Conservation (phyloP, 1,140 invertebrate genomes). For the Diorhabda sublineata region DNA sequence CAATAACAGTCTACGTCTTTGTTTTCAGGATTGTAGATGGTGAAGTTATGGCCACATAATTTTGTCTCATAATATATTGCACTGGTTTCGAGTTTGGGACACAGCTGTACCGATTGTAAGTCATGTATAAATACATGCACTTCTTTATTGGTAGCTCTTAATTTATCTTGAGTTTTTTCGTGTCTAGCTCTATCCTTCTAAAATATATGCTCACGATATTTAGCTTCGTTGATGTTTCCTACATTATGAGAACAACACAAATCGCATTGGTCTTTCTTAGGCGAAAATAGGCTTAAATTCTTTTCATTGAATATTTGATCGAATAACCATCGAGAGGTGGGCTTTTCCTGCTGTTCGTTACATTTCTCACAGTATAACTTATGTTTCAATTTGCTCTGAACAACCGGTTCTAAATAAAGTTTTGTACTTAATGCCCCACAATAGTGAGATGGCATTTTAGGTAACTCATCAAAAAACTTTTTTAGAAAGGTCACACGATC, state of each 20-base stretch:
- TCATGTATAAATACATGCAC: constrained; percentile 39
- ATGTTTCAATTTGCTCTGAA: not conserved
- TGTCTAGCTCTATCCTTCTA: constrained; percentile 33
- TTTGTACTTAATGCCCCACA: not conserved
- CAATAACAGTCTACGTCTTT: constrained; percentile 26
- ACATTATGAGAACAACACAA: constrained; percentile 30
- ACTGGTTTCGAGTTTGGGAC: constrained; percentile 43
- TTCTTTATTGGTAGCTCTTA: constrained; percentile 23
- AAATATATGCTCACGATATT: constrained; percentile 33
- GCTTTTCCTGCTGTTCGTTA: not conserved
- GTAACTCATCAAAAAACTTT: not conserved
- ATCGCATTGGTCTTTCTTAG: constrained; percentile 37
- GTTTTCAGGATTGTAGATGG: constrained; percentile 45
- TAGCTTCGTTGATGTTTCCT: constrained; percentile 38
- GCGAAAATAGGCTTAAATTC: constrained; percentile 29
- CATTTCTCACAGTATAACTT: not conserved
- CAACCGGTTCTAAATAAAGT: not conserved
- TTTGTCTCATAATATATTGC: constrained; percentile 50
- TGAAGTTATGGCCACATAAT: constrained; percentile 48
- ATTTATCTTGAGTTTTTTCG: constrained; percentile 34
- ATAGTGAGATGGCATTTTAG: not conserved
- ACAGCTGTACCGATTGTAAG: constrained; percentile 46
- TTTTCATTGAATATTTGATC: constrained; percentile 14
- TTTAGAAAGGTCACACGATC: not conserved
- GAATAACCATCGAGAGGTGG: too few relatives aligned